Evolutionary conservation across 2,113 vertebrate genomes (phyloP).

Genomic region (Grallaria varia): DNA sequence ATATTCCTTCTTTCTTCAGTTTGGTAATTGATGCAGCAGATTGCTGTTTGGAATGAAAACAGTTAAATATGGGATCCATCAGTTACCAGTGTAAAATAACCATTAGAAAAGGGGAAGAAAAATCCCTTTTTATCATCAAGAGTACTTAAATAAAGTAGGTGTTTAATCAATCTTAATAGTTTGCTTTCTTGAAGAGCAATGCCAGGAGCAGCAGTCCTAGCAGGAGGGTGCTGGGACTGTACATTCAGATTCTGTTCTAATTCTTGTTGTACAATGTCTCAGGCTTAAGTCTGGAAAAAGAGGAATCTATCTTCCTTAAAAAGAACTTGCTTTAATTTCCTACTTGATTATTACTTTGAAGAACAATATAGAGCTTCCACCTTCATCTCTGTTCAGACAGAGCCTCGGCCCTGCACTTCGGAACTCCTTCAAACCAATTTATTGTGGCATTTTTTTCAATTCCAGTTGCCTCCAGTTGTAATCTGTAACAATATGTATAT

Average conservation of each 20-base stretch:
- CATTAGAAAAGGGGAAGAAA: conserved; percentile 50
- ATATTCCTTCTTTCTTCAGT: not conserved
- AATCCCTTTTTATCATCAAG: conserved; percentile 68
- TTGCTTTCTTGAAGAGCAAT: conserved; percentile 63
- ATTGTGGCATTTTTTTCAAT: not conserved
- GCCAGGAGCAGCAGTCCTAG: conserved; percentile 2
- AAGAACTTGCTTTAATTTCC: not conserved
- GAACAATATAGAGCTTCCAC: not conserved
- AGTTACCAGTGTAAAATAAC: conserved; percentile 63
- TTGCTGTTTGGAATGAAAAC: conserved; percentile 68
- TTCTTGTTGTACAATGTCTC: not conserved
- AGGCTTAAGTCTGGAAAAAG: not conserved
- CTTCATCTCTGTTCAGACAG: not conserved
- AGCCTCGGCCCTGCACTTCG: not conserved
- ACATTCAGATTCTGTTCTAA: not conserved
- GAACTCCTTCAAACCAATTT: not conserved
- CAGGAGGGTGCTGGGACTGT: not conserved
- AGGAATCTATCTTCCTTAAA: not conserved
- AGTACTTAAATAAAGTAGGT: conserved; percentile 70
- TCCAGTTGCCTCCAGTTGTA: not conserved
- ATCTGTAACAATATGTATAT: not conserved
- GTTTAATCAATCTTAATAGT: conserved; percentile 70
- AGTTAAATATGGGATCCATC: conserved; percentile 67
- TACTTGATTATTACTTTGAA: not conserved
- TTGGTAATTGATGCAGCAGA: conserved; percentile 60